Evolutionary conservation across 92 coral and sea anemone species (phyloP).

Genomic region (Porites lobata): DNA sequence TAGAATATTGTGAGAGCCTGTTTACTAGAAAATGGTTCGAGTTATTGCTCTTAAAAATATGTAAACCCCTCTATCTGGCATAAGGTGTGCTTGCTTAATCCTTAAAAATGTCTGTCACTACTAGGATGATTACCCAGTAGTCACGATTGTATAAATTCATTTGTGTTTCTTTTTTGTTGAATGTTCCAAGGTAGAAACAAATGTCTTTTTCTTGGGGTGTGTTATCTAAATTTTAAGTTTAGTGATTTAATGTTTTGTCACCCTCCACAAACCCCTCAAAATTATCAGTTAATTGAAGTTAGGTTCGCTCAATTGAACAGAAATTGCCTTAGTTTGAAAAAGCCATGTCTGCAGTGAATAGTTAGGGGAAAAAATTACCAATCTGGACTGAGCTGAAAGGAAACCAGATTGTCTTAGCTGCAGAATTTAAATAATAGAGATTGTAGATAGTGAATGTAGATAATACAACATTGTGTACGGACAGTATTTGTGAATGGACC

Average conservation of each 20-base stretch:
- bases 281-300: background rate
- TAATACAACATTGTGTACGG: conserved; percentile 41
- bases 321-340: background rate
- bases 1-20: no score
- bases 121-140: no score
- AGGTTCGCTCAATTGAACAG: background rate
- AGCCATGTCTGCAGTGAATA: conserved; percentile 23
- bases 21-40: no score
- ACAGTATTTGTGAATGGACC: conserved; percentile 48
- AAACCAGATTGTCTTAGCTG: conserved; percentile 22
- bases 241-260: background rate
- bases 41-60: no score
- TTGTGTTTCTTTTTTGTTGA: no score
- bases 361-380: conserved; percentile 34
- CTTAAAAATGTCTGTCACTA: no score
- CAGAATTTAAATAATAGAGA: conserved; percentile 31
- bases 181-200: no score
- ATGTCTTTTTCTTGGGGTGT: no score
- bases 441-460: conserved; percentile 93
- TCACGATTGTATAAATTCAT: no score
- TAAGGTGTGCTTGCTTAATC: no score
- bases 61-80: no score
- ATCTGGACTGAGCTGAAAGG: conserved; percentile 1
- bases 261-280: background rate
- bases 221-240: no score